Evolutionary conservation across 2,113 vertebrate genomes (phyloP), one percentile per base, ranked within the genome.

Genomic region (Phaetusa simplex): DNA sequence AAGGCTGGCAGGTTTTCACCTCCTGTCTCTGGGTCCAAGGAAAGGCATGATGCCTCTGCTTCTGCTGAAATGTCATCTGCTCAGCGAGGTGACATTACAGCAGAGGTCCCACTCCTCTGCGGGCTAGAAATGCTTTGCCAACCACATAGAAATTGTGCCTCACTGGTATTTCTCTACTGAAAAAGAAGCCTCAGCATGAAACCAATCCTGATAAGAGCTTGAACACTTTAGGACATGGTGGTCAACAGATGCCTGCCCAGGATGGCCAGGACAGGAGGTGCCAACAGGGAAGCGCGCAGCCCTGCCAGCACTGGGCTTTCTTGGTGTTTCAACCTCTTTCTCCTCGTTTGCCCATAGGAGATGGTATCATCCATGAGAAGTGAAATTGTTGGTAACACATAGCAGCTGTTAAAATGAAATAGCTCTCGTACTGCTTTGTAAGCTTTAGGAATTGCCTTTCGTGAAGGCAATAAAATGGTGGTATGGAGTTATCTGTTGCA

Each of bases 201-300:
- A 26, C 6, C 1, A 4, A 24, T 42, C 26, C 43, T 16, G 30
- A 87, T 27, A 87, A 80, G 79, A 62, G 29, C 36, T 66, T 36
- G 45, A 61, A 50, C 13, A 13, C 13, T 29, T 82, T 23, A 27
- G 2, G 2, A 26, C 0, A 4, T 42, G 20, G 14, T 3, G 2
- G 27, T 43, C 40, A 43, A 14, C 0, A 1, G 47, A 8, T 26
- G 23, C 14, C 52, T 78, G 56, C 14, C 34, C 20, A 6, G 49
- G 62, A 22, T 47, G 38, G 13, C 40, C 38, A 27, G 65, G 65
- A 26, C n/a, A 38, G 58, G 52, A 61, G n/a, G n/a, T 22, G 27
- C 52, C 53, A 40, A 29, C 1, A 0, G 50, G 50, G 32, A 58
- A 83, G 34, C 3, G 0, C 7, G 1, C 2, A 2, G 32, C 27